A percentile compares a stretch with the other conserved stretches of the same genome.
Conservation (phyloP, 1,140 invertebrate species). For the Stegodyphus dumicola region DNA sequence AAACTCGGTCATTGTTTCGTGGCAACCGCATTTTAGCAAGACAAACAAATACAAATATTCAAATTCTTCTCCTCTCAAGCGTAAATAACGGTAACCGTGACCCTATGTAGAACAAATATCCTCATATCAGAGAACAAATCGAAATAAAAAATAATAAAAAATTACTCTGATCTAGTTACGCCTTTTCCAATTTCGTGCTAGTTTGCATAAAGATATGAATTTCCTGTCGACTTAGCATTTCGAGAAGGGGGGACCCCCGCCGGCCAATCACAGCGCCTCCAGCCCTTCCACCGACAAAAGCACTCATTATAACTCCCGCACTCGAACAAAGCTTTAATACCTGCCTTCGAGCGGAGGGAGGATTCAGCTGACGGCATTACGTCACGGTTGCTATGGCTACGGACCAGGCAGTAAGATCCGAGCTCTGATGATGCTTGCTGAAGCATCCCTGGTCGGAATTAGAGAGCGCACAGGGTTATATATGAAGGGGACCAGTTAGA, state of each 20-base stretch:
- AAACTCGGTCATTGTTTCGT: too few species aligned
- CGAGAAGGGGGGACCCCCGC: not conserved
- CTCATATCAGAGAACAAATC: too few species aligned
- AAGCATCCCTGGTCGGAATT: slow-evolving; percentile 46
- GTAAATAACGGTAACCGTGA: not conserved
- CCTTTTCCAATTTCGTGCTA: slow-evolving; percentile 52
- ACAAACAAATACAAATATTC: too few species aligned
- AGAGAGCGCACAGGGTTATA: slow-evolving; percentile 1
- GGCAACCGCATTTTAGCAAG: too few species aligned
- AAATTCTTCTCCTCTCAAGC: not conserved
- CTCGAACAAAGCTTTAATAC: slow-evolving; percentile 50
- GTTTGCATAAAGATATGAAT: slow-evolving; percentile 61
- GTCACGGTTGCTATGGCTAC: slow-evolving; percentile 54
- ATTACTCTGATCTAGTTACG: slow-evolving; percentile 18
- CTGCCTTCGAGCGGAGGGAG: slow-evolving; percentile 4
- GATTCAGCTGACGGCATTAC: slow-evolving; percentile 36
- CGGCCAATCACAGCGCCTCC: slow-evolving; percentile 30
- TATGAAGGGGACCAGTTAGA: not conserved
- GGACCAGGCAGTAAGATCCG: slow-evolving; percentile 12
- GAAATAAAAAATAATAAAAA: not conserved
- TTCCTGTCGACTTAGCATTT: slow-evolving; percentile 49
- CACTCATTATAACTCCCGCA: slow-evolving; percentile 38
- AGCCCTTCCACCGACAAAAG: slow-evolving; percentile 52
- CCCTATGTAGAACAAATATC: too few species aligned
- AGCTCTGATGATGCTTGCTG: slow-evolving; percentile 21